Base-by-base conservation (phyloP, 2,113 vertebrate genomes). In the Emydura subglobosa region DNA sequence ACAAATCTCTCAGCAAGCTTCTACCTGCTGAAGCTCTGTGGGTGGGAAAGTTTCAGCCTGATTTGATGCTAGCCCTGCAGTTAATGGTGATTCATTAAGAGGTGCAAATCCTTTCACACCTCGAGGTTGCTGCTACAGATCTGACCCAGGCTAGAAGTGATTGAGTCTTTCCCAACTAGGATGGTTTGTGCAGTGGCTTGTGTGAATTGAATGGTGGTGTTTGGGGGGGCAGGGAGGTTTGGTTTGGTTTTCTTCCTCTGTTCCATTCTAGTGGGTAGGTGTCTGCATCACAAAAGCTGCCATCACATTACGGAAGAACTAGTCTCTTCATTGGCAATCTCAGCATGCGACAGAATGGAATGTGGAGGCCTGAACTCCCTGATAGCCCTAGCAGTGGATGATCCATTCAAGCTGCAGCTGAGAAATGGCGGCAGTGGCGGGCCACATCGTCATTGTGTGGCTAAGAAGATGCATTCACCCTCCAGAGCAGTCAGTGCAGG, bases 351-450 rank as follows among this genome's bases (percentile, higher is more conserved):
- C 5, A 10, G 22, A 42, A 76, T 44, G 39, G 10, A 16, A 25
- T 10, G 31, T 10, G 10, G 65, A 76, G 22, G 21, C 59, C 7
- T n/a, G 27, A 81, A 53, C 14, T 79, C 42, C 34, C 51, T 25
- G 2, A 19, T 11, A 57, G 78, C 78, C 78, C 21, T 17, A 0
- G 4, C 27, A 24, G 54, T 0, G 0, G 53, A 50, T 65, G 44
- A 9, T 61, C 50, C 72, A 54, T 39, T 61, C 1, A 2, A 53
- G 6, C 29, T 14, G 2, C 10, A 44, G 79, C 13, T 10, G 12
- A 82, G 39, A 82, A 61, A 78, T 47, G 53, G 9, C 34, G 44
- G 47, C 5, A 29, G 61, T 1, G 13, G 51, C 59, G 51, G 29
- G 44, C 49, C 68, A 49, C 13, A 9, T 13, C 22, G 27, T 4